A percentile compares a stretch with the other conserved stretches of the same genome.
Conservation (phyloP, 2,888 invertebrate species). For the Netelia inedita region DNA sequence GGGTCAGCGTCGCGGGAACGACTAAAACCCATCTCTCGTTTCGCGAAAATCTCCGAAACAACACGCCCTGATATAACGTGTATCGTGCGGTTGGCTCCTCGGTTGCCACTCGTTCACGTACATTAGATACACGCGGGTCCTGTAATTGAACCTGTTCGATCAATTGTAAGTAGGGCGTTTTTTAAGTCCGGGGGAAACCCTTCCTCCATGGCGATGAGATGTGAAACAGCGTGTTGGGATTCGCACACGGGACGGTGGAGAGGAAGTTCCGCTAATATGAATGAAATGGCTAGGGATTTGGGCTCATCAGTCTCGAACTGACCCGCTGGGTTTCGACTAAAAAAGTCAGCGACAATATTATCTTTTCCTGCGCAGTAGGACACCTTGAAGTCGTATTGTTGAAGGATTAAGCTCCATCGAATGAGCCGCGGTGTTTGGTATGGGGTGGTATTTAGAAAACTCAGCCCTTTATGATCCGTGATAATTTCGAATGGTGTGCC, state of each 20-base stretch:
- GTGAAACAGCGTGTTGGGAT: background rate
- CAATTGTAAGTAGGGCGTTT: background rate
- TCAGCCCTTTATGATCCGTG: constrained; percentile 75
- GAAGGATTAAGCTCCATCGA: constrained; percentile 73
- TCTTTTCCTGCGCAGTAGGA: constrained; percentile 72
- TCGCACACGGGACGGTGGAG: background rate
- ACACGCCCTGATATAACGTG: background rate
- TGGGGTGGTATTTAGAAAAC: constrained; percentile 74
- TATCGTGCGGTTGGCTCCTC: background rate
- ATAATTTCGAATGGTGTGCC: constrained; percentile 69
- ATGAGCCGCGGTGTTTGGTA: constrained; percentile 71
- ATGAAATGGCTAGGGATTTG: background rate
- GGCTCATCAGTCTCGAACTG: constrained; percentile 26
- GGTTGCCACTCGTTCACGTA: background rate
- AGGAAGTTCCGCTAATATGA: background rate
- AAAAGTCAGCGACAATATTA: constrained; percentile 73
- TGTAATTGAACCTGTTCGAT: background rate
- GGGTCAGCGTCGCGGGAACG: background rate
- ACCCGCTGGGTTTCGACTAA: constrained; percentile 71
- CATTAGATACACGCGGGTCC: background rate
- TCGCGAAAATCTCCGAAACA: background rate
- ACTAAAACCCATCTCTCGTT: background rate
- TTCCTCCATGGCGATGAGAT: background rate
- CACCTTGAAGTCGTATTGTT: constrained; percentile 72
- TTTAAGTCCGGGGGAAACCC: background rate